A percentile compares a stretch with the other conserved stretches of the same genome.
Evolutionary conservation across 2,113 vertebrate genomes (phyloP).

Genomic region (Hypanus sabinus): DNA sequence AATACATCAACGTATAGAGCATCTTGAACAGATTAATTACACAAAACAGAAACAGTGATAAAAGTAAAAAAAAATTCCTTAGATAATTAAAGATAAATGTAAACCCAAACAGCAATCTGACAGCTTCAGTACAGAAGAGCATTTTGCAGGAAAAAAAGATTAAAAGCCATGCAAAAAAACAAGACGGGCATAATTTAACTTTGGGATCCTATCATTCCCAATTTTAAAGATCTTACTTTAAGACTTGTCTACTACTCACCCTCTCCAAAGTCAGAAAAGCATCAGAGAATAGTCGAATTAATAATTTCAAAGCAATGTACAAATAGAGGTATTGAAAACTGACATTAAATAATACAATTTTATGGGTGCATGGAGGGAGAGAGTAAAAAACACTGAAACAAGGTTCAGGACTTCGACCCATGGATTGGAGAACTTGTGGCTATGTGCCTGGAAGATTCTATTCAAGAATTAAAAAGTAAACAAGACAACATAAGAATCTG

Average conservation of each 20-base stretch:
- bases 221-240: background rate
- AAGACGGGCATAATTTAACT: background rate
- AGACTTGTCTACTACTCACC: background rate
- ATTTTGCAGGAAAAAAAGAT: background rate
- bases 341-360: background rate
- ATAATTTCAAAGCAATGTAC: background rate
- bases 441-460: background rate
- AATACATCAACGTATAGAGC: conserved; percentile 37
- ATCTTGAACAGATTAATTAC: conserved; percentile 11
- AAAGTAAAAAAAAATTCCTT: conserved; percentile 40
- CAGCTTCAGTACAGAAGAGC: background rate
- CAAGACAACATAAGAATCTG: background rate
- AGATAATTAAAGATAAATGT: background rate
- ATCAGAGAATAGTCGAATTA: background rate
- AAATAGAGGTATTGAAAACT: background rate
- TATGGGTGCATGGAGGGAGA: background rate
- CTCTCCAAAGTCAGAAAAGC: background rate
- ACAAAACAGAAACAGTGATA: conserved; percentile 24
- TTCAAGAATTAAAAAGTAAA: background rate
- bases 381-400: background rate
- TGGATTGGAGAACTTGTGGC: background rate
- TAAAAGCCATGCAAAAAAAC: conserved; percentile 5
- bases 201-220: background rate
- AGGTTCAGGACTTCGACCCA: background rate
- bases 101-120: background rate